Base-by-base conservation (phyloP, 2,888 invertebrate genomes). In the Campoplex nolae region DNA sequence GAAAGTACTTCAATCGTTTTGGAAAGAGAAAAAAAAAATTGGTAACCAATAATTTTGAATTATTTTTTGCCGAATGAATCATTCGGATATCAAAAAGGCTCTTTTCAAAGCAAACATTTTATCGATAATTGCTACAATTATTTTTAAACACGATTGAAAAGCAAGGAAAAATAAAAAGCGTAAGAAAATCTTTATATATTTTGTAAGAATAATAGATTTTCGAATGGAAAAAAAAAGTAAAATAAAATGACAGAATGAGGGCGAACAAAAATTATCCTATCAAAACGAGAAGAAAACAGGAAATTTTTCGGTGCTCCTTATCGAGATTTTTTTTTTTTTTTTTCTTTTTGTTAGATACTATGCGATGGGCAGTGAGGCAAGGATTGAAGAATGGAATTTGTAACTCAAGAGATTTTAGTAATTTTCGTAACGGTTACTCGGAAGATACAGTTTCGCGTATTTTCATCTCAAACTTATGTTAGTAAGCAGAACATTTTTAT, bases 351-450 rank as follows among this genome's bases (percentile, higher is more conserved):
- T 23, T 7, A 7, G 32, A 62, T 32, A 62, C 32, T 32, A 32
- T 62, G 32, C 28, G 32, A 32, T 62, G 62, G 62, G 32, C 62
- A 16, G 62, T 62, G 32, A 32, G 28, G 16, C 62, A 32, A 32
- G 32, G 32, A 32, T 62, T 16, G 32, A 32, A 32, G 32, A 62
- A 32, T 62, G 62, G 62, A 62, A 62, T 62, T 62, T 62, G 32
- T 3, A 62, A 58, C 88, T 89, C 89, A 86, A 88, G 70, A 23
- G 86, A 89, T 90, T 88, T 74, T 83, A 32, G 51, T 73, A 18
- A 51, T 73, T 73, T 73, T 32, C 78, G 42, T 73, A 51, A 71
- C 71, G 71, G 71, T 71, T 32, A 51, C 45, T 51, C 32, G 71
- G 18, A 48, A 71, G 48, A 71, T 48, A 71, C 71, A 48, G 71